A percentile compares a stretch with the other conserved stretches of the same genome.
Evolutionary conservation across 2,888 invertebrate species (phyloP).

Genomic region (Phoronis australis): DNA sequence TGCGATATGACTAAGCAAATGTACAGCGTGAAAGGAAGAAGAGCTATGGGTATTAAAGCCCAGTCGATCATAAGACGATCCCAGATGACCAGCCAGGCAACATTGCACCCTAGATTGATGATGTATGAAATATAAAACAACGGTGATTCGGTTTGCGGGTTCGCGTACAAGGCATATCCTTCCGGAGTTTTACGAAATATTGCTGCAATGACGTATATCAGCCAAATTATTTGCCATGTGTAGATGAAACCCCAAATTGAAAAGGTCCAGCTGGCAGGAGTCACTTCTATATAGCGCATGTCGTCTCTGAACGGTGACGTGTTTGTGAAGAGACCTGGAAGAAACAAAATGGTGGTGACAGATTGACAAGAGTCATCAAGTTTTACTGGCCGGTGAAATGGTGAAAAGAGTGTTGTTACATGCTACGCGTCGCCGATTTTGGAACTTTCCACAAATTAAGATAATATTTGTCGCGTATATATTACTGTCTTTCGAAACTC

Average conservation of each 20-base stretch:
- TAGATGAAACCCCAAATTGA: constrained; percentile 38
- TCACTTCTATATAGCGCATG: constrained; percentile 21
- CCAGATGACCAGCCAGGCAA: constrained; percentile 40
- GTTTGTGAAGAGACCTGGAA: constrained; percentile 31
- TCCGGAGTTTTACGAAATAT: constrained; percentile 24
- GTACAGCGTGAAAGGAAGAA: constrained; percentile 17
- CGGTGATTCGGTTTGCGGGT: constrained; percentile 25
- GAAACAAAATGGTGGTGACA: no score
- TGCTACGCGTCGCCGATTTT: no score
- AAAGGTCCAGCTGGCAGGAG: constrained; percentile 26
- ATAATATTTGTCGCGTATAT: no score
- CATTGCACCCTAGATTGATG: constrained; percentile 28
- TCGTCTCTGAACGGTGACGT: constrained; percentile 28
- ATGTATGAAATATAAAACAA: constrained; percentile 26
- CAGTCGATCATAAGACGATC: constrained; percentile 28
- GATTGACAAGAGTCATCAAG: no score
- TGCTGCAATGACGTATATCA: constrained; percentile 30
- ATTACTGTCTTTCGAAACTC: no score
- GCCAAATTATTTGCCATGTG: constrained; percentile 36
- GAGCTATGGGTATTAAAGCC: constrained; percentile 20
- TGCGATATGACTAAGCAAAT: constrained; percentile 20
- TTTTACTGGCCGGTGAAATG: no score
- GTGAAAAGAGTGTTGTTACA: no score
- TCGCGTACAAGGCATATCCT: constrained; percentile 28
- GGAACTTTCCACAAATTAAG: no score